Percentiles rank a stretch among this genome's conserved stretches.
phyloP scores from a whole-genome alignment of 2,888 invertebrate species.

The Onthophagus sagittarius region DNA sequence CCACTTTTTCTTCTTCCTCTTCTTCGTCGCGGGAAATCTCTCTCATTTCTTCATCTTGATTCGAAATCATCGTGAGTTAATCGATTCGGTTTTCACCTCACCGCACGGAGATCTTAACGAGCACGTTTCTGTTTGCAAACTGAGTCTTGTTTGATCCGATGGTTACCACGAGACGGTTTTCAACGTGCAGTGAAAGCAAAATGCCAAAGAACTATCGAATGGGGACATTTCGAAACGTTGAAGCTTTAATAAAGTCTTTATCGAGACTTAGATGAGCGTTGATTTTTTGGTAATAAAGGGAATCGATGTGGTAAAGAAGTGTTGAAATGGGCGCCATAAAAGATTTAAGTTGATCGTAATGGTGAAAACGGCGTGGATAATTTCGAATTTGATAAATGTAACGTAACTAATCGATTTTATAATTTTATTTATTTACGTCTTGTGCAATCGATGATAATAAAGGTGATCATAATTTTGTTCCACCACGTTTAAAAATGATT shows the following conservation, averaged over 20 bases:
- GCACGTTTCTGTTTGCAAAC: neutral
- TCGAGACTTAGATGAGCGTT: neutral
- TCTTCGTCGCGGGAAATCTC: neutral
- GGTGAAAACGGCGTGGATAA: neutral
- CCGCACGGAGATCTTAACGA: neutral
- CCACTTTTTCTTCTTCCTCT: neutral
- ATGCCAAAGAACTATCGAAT: neutral
- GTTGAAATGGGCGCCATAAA: neutral
- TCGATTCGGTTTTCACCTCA: neutral
- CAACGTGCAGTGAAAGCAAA: neutral
- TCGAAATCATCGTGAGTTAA: neutral
- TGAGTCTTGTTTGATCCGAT: neutral
- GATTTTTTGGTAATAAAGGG: neutral
- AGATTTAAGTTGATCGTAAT: neutral
- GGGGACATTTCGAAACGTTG: neutral
- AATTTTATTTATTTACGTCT: too few species aligned
- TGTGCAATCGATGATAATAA: too few species aligned
- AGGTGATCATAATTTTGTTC: too few species aligned
- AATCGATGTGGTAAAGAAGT: neutral
- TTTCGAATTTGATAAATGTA: neutral
- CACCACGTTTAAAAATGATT: too few species aligned
- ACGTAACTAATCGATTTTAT: neutral
- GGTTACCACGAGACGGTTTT: neutral
- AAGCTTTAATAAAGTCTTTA: neutral
- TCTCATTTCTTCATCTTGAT: neutral